Evolutionary conservation across 2,113 vertebrate genomes (phyloP).

Genomic region (Thermophis baileyi): DNA sequence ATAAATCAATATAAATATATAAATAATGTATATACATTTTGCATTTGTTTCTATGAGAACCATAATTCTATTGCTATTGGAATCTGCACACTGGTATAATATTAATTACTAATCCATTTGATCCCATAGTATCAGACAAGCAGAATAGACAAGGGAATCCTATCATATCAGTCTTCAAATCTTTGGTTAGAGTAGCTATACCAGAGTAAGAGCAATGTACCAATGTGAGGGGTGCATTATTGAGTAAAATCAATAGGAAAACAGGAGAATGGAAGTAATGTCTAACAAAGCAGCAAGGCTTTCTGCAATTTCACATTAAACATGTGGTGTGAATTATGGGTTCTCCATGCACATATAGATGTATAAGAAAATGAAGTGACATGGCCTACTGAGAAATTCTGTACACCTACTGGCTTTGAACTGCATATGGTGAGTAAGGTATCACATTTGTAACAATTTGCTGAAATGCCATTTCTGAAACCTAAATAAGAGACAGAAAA

Average conservation of each 20-base stretch:
- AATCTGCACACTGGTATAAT: constrained; percentile 26
- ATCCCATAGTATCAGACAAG: background rate
- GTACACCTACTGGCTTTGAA: constrained; percentile 1
- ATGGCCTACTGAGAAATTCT: constrained; percentile 6
- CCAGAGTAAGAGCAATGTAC: constrained; percentile 4
- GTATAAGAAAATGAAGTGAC: constrained; percentile 36
- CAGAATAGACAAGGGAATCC: background rate
- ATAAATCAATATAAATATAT: background rate
- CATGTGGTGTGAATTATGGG: background rate
- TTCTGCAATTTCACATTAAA: constrained; percentile 3
- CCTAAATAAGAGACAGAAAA: background rate
- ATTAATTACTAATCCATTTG: background rate
- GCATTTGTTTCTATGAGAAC: background rate
- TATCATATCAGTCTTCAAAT: background rate
- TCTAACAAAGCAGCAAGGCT: background rate
- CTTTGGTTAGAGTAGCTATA: constrained; percentile 4
- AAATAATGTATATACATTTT: background rate
- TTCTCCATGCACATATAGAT: background rate
- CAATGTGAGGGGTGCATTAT: constrained; percentile 40
- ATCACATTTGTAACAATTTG: background rate
- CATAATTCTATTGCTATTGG: constrained; percentile 25
- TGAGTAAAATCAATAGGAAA: constrained; percentile 21
- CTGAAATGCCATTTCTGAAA: background rate
- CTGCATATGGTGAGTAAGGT: background rate
- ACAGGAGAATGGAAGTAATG: background rate